A percentile compares a stretch with the other conserved stretches of the same genome.
Evolutionary conservation across 2,113 vertebrate species (phyloP).

Genomic region (Lophochroa leadbeateri): DNA sequence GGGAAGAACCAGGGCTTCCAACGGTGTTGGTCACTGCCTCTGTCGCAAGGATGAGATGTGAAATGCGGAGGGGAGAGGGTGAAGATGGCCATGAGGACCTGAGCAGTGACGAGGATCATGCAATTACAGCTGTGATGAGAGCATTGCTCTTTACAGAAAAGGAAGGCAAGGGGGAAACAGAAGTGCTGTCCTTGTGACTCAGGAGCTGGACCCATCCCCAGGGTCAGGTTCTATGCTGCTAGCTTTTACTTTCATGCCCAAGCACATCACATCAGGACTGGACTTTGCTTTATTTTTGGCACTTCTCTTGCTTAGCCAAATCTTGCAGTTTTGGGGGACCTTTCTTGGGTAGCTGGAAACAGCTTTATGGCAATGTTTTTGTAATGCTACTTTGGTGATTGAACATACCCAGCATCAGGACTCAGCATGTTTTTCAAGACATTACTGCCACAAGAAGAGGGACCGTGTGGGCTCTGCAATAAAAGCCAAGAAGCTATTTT

Average conservation of each 20-base stretch:
- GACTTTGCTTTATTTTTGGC: not conserved
- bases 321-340: not conserved
- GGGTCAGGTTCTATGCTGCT: not conserved
- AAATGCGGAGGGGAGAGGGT: not conserved
- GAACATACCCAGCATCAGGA: not conserved
- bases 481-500: conserved; percentile 17
- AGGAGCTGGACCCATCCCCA: not conserved
- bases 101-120: not conserved
- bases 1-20: not conserved
- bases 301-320: not conserved
- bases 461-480: not conserved
- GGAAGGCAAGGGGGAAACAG: not conserved
- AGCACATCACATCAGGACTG: not conserved
- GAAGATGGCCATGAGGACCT: not conserved
- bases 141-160: not conserved
- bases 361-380: not conserved
- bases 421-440: not conserved
- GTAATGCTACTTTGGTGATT: not conserved
- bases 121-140: not conserved
- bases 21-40: rapidly evolving
- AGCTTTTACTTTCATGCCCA: not conserved
- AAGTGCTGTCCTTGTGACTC: not conserved
- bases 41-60: not conserved
- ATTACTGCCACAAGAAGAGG: not conserved
- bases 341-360: not conserved